Conservation (phyloP, 2,888 invertebrate genomes). For the Drosophila austrosaltans region DNA sequence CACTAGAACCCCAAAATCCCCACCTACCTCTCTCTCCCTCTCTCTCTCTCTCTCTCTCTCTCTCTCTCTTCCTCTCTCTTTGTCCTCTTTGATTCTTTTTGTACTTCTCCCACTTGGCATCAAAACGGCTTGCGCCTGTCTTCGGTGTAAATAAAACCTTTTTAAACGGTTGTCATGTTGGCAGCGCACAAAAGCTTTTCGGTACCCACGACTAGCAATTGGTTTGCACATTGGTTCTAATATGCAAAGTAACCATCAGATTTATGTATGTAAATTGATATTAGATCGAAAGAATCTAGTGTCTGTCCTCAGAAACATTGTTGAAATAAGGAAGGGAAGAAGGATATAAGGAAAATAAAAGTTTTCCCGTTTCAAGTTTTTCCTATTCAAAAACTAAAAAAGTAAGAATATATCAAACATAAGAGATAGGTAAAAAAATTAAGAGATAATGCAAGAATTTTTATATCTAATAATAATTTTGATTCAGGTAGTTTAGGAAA, state of each 20-base stretch:
- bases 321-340: too few relatives aligned
- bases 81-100: neutral
- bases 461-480: too few relatives aligned
- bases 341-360: too few relatives aligned
- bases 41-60: constrained; percentile 13
- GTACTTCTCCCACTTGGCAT: neutral
- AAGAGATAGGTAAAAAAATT: too few relatives aligned
- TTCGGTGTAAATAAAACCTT: constrained; percentile 78
- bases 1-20: neutral
- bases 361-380: too few relatives aligned
- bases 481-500: too few relatives aligned
- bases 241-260: neutral
- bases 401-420: too few relatives aligned
- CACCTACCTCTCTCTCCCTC: neutral
- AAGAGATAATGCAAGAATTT: too few relatives aligned
- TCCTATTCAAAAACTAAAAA: too few relatives aligned
- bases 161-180: constrained; percentile 81
- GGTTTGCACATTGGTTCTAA: constrained; percentile 21
- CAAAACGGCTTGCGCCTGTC: constrained; percentile 37
- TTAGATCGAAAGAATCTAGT: too few relatives aligned
- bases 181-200: constrained; percentile 41
- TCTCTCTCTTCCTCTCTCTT: constrained; percentile 20
- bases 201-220: constrained; percentile 54
- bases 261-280: too few relatives aligned
- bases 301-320: too few relatives aligned